A percentile compares a stretch with the other conserved stretches of the same genome.
phyloP scores from a whole-genome alignment of 2,888 invertebrate species.

The Cephus runcator region DNA sequence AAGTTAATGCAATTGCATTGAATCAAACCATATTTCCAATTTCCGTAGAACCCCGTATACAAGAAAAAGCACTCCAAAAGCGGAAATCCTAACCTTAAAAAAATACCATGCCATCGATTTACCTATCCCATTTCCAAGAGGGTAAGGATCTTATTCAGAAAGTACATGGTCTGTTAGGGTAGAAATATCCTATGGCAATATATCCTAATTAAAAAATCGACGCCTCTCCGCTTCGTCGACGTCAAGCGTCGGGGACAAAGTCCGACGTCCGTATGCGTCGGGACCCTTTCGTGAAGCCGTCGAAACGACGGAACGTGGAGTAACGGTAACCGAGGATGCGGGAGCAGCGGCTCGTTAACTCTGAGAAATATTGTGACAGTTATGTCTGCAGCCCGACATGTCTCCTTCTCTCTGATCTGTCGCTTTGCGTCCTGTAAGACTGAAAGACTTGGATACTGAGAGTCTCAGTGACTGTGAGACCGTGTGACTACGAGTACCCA shows the following conservation, averaged over 20 bases:
- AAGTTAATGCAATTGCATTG: not conserved
- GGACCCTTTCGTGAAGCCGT: not conserved
- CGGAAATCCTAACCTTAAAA: not conserved
- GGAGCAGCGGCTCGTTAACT: slow-evolving; percentile 61
- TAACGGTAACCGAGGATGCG: slow-evolving; percentile 14
- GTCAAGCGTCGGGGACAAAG: slow-evolving; percentile 29
- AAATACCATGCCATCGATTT: not conserved
- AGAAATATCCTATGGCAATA: slow-evolving; percentile 27
- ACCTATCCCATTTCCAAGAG: not conserved
- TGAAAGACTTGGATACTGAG: not conserved
- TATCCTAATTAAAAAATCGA: slow-evolving; percentile 62
- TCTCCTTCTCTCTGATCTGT: slow-evolving; percentile 57
- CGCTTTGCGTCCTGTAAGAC: slow-evolving; percentile 25
- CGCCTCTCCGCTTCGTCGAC: slow-evolving; percentile 58
- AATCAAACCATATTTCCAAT: not conserved
- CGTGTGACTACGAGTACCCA: not conserved
- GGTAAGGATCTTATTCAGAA: not conserved
- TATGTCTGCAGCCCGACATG: slow-evolving; percentile 55
- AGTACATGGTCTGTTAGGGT: not conserved
- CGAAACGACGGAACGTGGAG: slow-evolving; percentile 17
- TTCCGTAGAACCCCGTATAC: not conserved
- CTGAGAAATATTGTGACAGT: slow-evolving; percentile 63
- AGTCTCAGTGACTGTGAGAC: not conserved
- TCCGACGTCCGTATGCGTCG: slow-evolving; percentile 16
- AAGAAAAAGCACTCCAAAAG: not conserved